Evolutionary conservation across 92 coral and sea anemone species (phyloP), one percentile per base, ranked within the genome.

Genomic region (Actinernus sp.): DNA sequence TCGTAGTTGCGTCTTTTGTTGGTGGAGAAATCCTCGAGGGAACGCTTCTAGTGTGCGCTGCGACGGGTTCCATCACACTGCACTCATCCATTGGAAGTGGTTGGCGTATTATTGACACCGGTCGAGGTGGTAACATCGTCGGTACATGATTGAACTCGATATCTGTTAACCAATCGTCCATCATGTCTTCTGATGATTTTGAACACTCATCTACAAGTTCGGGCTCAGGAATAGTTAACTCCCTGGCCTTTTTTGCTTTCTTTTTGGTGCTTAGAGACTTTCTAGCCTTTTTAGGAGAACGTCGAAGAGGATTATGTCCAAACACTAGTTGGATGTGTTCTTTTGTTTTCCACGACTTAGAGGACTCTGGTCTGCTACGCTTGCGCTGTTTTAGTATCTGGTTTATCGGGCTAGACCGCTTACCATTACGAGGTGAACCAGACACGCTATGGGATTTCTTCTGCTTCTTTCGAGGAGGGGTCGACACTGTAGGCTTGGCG

Each of bases 371-470:
- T 31, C 58, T 33, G 48, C 80, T 88, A 19, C 78, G 86, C 49
- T 95, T 95, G 27, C 92, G 88, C 45, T 95, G 99, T 19, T 93
- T 93, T 47, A 95, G 80, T 38, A 95, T 87, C 74, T 84, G 99
- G 57, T 95, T 91, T 50, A 95, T 76, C 9, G 99, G 99, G 43
- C 99, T 95, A 33, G 69, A 57, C 37, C 92, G 63, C 22, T 74
- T 81, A 30, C 26, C 81, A 34, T 86, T 89, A 2, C 55, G 49
- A 36, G 87, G 85, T 11, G 96, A 74, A 29, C 50, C 37, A 39
- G 36, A 24, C 6, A 76, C 59, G 20, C 59, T 68, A 22, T 62
- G 68, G 6, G 83, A 27, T 13, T 71, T 78, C 23, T 81, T 73
- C 3, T 79, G 65, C 64, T 71, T 83, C 49, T 49, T 53, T 13